Evolutionary conservation across 2,888 invertebrate species (phyloP).

Genomic region (Phlogophora meticulosa): DNA sequence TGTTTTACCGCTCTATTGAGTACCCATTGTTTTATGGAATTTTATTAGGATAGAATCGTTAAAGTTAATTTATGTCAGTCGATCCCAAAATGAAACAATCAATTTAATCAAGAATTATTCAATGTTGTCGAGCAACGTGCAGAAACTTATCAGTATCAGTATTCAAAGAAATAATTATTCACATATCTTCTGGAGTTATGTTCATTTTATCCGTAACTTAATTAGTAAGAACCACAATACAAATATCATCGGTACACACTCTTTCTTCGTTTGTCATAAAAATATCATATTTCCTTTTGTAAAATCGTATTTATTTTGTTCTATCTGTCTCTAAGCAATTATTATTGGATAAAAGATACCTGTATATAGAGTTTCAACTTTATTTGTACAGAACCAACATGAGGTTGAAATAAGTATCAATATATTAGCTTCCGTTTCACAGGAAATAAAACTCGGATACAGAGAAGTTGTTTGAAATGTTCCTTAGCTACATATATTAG

Average conservation of each 20-base stretch:
- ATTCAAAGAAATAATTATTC: too few species aligned
- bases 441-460: conserved; percentile 26
- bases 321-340: conserved; percentile 10
- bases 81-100: too few species aligned
- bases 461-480: conserved; percentile 18
- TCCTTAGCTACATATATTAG: background rate
- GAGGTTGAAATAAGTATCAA: conserved; percentile 13
- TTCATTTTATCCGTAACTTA: background rate
- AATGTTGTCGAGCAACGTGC: too few species aligned
- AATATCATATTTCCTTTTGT: conserved; percentile 3
- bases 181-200: too few species aligned
- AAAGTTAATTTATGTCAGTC: too few species aligned
- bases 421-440: conserved; percentile 31
- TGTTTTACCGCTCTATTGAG: too few species aligned
- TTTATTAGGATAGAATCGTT: too few species aligned
- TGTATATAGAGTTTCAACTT: conserved; percentile 11
- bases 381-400: conserved; percentile 9
- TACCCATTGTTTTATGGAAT: too few species aligned
- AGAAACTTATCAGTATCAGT: too few species aligned
- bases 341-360: conserved; percentile 28
- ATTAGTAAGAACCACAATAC: background rate
- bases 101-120: too few species aligned
- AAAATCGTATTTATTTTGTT: conserved; percentile 15
- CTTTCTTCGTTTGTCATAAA: background rate
- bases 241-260: background rate